Evolutionary conservation across 1,140 invertebrate genomes (phyloP), one percentile per base, ranked within the genome.

Genomic region (Tyrophagus putrescentiae): DNA sequence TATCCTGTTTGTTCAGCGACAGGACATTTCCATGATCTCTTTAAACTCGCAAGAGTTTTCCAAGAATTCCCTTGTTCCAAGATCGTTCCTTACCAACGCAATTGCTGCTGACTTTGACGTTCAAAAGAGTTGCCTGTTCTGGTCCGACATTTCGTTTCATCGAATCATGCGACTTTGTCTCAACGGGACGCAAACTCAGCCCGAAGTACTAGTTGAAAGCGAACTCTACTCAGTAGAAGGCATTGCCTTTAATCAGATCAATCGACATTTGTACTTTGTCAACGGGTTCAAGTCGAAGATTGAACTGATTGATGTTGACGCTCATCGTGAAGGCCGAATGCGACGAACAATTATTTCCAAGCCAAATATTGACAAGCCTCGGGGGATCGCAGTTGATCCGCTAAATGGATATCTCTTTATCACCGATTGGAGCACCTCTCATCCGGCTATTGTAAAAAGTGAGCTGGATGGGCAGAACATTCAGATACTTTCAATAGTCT

Each of bases 181-280:
- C 45, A 79, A 83, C 65, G 83, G 82, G 3, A 5, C 29, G 21
- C 77, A 75, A 48, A 76, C 72, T 50, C 67, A 71, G 42, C 76
- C 79, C 21, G 82, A 87, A 72, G 77, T 82, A 34, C 70, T 89
- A 1, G 80, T 88, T 0, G 80, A 83, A 63, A 79, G 74, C 0
- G 79, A 84, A 66, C 72, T 92, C 34, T 79, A 80, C 33, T 87
- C 84, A 4, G 84, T 95, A 25, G 89, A 95, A 73, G 90, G 90
- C 9, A 84, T 95, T 80, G 83, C 87, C 0, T 79, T 87, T 32
- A 92, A 97, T 75, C 95, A 88, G 88, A 80, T 92, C n/a, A 84
- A 85, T 0, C 84, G 89, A 60, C 83, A 90, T 62, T 71, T 97
- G 0, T 96, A 92, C 71, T 93, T 91, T 71, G 86, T 90, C 1